These are phyloP conservation scores for Cossypha heuglini DNA, from an alignment of 2,797 vertebrate genomes.

Conservation along the genomic window DNA sequence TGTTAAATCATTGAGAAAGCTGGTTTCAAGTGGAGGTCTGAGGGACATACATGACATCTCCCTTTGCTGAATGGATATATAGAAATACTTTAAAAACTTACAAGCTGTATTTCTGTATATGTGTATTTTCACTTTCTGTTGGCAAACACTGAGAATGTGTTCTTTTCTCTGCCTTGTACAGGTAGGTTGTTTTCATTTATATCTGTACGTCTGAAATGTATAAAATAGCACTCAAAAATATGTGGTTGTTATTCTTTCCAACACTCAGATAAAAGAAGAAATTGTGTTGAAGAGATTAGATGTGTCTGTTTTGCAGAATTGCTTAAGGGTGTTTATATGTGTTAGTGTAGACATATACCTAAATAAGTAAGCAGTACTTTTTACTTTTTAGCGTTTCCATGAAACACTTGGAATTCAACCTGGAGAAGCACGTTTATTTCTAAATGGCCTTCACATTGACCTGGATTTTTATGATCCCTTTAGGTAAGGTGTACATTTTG, in stretches of 20 bases:
- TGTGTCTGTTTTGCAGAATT: neutral
- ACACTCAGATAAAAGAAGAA: neutral
- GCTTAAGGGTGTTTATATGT: neutral
- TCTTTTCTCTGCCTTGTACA: neutral
- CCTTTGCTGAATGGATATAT: neutral
- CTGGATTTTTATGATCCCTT: constrained; percentile 88
- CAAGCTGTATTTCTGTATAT: neutral
- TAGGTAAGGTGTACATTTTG: constrained; percentile 76
- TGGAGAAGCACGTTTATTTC: constrained; percentile 88
- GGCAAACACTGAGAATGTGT: neutral
- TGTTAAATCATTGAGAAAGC: neutral
- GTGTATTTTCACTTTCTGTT: neutral
- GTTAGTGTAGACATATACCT: neutral
- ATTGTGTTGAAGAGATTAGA: neutral
- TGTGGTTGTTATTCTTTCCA: neutral
- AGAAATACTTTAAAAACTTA: neutral
- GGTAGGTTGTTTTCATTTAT: neutral
- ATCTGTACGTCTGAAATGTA: neutral
- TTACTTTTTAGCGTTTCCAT: constrained; percentile 79
- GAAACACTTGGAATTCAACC: constrained; percentile 86
- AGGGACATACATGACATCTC: neutral
- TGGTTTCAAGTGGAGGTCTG: neutral
- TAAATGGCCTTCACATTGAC: constrained; percentile 92
- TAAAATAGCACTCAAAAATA: neutral
- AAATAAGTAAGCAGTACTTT: neutral